A percentile compares a stretch with the other conserved stretches of the same genome.
phyloP scores from a whole-genome alignment of 1,140 invertebrate species.

The Pteromalus puparum region DNA sequence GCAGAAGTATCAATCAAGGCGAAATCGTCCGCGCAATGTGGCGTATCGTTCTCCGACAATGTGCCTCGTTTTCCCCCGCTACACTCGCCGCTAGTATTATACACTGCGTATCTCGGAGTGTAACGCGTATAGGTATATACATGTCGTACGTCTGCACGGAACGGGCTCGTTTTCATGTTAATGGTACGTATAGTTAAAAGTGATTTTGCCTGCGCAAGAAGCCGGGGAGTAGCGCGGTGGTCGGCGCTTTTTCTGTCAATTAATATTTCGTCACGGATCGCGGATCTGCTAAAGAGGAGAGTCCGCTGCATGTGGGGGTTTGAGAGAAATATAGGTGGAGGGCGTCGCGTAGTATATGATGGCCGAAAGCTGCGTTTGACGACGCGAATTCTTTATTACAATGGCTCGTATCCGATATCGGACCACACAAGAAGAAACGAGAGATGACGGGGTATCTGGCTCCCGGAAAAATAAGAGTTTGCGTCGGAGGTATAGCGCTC shows the following conservation, averaged over 20 bases:
- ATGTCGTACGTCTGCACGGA: too few relatives aligned
- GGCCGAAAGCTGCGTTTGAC: too few relatives aligned
- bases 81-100: background rate
- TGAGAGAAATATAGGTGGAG: too few relatives aligned
- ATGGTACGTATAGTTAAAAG: constrained; percentile 37
- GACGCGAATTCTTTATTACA: too few relatives aligned
- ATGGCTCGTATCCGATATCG: background rate
- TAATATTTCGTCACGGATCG: constrained; percentile 69
- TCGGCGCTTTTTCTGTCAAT: constrained; percentile 65
- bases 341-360: too few relatives aligned
- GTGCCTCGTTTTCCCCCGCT: background rate
- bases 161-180: constrained; percentile 26
- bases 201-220: constrained; percentile 57
- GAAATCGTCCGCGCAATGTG: background rate
- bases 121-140: background rate
- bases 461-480: background rate
- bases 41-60: background rate
- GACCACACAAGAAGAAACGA: background rate
- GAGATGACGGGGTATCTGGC: background rate
- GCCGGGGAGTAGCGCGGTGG: constrained; percentile 29
- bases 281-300: constrained; percentile 54
- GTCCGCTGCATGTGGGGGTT: too few relatives aligned
- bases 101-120: too few relatives aligned
- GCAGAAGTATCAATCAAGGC: constrained; percentile 36
- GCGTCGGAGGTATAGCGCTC: background rate